Percentiles rank a stretch among this genome's conserved stretches.
phyloP scores from a whole-genome alignment of 2,113 vertebrate genomes.

The Psilopogon haemacephalus region DNA sequence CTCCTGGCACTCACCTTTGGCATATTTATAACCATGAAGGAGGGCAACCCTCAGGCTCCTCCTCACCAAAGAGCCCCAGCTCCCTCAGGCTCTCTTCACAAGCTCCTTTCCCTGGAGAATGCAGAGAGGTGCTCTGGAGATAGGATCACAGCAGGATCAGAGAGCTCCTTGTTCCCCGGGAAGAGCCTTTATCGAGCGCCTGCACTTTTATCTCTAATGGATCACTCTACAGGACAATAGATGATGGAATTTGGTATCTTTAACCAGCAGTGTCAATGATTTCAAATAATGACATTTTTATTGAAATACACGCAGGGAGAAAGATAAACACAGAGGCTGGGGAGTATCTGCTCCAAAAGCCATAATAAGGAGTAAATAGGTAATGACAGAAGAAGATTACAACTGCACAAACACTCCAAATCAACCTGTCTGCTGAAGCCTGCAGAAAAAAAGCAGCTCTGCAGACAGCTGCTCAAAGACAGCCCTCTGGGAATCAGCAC shows the following conservation, averaged over 20 bases:
- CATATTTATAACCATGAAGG: too few relatives aligned
- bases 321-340: constrained; percentile 40
- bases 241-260: constrained; percentile 33
- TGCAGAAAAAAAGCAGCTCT: neutral
- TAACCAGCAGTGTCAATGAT: constrained; percentile 27
- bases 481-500: neutral
- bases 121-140: neutral
- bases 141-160: neutral
- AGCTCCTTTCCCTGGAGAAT: neutral
- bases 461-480: neutral
- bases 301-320: constrained; percentile 7
- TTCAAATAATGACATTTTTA: constrained; percentile 62
- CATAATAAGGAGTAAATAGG: neutral
- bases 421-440: neutral
- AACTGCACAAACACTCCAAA: neutral
- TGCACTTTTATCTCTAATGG: constrained; percentile 51
- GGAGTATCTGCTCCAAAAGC: neutral
- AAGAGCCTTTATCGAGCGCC: neutral
- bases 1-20: too few relatives aligned
- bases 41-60: too few relatives aligned
- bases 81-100: neutral
- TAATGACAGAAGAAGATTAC: constrained; percentile 37
- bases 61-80: too few relatives aligned
- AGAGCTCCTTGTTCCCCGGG: neutral
- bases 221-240: constrained; percentile 37